Conservation (phyloP, 2,113 vertebrate species). For the Varanus komodoensis region DNA sequence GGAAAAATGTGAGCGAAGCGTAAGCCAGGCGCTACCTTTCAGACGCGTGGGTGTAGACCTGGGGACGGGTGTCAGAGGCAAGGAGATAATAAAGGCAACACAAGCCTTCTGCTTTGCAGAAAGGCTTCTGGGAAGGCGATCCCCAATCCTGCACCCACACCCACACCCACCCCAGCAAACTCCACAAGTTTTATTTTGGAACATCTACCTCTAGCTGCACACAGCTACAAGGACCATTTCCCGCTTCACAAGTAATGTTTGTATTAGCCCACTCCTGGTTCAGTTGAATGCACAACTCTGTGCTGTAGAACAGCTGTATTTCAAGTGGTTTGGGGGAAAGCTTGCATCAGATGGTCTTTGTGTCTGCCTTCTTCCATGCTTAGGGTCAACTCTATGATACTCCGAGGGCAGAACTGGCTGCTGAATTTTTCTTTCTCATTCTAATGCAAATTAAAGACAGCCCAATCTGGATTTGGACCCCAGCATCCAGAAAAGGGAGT, state of each 20-base stretch:
- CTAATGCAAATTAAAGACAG: no score
- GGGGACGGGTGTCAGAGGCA: neutral
- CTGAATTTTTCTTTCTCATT: neutral
- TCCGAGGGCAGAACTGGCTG: no score
- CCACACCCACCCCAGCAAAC: neutral
- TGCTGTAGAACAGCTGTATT: neutral
- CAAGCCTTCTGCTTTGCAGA: neutral
- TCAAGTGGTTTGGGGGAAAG: neutral
- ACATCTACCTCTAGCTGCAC: neutral
- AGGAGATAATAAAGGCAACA: neutral
- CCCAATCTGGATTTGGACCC: no score
- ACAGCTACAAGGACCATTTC: neutral
- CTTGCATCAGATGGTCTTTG: neutral
- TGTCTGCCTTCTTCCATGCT: neutral
- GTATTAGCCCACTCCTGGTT: neutral
- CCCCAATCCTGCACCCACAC: neutral
- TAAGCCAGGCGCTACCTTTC: conserved; percentile 12
- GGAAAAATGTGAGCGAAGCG: neutral
- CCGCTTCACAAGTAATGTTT: neutral
- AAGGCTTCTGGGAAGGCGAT: neutral
- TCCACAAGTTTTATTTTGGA: neutral
- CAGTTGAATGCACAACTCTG: neutral
- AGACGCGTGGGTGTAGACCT: neutral
- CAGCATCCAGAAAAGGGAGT: no score
- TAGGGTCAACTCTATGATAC: neutral